phyloP scores from a whole-genome alignment of 2,797 vertebrate species.

The Thamnophis elegans region DNA sequence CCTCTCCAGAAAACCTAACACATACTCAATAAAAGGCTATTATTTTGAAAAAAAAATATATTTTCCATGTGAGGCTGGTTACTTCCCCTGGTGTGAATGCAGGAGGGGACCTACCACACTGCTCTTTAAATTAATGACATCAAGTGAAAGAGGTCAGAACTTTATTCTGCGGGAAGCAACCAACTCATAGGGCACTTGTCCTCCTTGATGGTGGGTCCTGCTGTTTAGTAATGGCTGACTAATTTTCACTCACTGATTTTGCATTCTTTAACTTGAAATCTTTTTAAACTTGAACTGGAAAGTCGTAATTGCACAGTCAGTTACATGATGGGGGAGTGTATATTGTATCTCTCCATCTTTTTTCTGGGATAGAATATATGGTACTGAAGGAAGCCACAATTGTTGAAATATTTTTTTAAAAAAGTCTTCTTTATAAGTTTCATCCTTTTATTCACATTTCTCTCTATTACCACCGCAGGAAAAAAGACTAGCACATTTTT shows the following conservation, averaged over 20 bases:
- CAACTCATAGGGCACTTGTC: not conserved
- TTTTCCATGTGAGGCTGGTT: not conserved
- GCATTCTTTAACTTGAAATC: constrained; percentile 17
- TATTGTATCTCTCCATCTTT: not conserved
- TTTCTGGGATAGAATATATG: not conserved
- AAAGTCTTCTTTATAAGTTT: not conserved
- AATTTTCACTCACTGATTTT: constrained; percentile 21
- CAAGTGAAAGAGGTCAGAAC: constrained; percentile 4
- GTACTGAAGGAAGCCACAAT: not conserved
- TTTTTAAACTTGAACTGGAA: constrained; percentile 6
- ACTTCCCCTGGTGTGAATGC: not conserved
- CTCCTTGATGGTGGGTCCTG: not conserved
- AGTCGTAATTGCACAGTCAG: constrained; percentile 26
- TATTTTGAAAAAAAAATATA: not conserved
- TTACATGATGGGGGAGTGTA: not conserved
- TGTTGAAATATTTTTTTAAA: not conserved
- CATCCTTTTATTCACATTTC: not conserved
- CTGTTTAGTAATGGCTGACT: constrained; percentile 27
- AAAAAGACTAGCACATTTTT: not conserved
- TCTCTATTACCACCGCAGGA: not conserved
- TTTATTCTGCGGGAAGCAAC: not conserved
- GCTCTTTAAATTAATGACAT: not conserved
- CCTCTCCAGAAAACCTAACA: not conserved
- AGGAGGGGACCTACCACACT: not conserved
- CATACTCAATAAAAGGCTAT: not conserved